Percentiles rank a stretch among this genome's conserved stretches.
Evolutionary conservation across 2,888 invertebrate species (phyloP).

Genomic region (Athetis lepigone): DNA sequence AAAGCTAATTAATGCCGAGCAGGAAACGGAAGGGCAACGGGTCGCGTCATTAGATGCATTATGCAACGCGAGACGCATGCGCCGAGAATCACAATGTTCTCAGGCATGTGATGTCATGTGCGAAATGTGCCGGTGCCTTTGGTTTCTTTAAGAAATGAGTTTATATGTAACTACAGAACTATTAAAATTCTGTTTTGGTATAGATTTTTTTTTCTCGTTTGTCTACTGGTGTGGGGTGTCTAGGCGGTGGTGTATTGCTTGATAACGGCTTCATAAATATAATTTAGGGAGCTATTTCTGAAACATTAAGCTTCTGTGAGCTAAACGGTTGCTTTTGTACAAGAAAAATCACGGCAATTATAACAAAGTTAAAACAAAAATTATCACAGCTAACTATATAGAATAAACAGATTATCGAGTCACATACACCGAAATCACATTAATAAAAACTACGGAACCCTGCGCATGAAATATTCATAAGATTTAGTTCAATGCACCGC

Average conservation of each 20-base stretch:
- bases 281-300: too few species aligned
- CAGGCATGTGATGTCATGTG: conserved; percentile 51
- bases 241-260: too few species aligned
- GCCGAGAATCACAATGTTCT: conserved; percentile 72
- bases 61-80: conserved; percentile 82
- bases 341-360: too few species aligned
- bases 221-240: too few species aligned
- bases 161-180: conserved; percentile 23
- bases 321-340: too few species aligned
- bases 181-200: not conserved
- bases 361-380: too few species aligned
- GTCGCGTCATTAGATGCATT: conserved; percentile 86
- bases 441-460: too few species aligned
- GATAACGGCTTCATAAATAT: too few species aligned
- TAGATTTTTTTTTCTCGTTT: not conserved
- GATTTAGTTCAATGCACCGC: not conserved
- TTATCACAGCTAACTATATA: too few species aligned
- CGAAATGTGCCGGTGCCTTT: conserved; percentile 52
- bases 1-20: conserved; percentile 82
- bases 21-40: conserved; percentile 87
- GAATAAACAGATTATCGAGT: too few species aligned
- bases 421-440: too few species aligned
- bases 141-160: conserved; percentile 42
- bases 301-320: too few species aligned
- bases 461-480: not conserved